A percentile compares a stretch with the other conserved stretches of the same genome.
Evolutionary conservation across 2,797 vertebrate genomes (phyloP).

Genomic region (Geotrypetes seraphini): DNA sequence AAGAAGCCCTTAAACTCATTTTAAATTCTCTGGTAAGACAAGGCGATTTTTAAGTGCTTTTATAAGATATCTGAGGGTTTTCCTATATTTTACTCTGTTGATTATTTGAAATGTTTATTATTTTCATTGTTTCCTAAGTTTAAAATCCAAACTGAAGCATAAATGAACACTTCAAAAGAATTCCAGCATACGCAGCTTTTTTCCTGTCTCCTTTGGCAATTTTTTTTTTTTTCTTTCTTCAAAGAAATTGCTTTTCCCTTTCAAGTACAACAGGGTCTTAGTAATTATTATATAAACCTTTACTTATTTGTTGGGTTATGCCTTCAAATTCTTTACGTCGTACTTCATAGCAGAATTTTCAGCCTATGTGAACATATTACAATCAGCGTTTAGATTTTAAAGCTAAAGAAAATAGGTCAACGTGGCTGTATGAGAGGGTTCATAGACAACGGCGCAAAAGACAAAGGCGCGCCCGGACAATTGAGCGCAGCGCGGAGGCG

Average conservation of each 20-base stretch:
- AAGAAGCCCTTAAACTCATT: conserved; percentile 4
- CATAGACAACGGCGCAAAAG: no score
- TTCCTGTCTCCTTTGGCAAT: conserved; percentile 4
- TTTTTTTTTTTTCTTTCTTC: background rate
- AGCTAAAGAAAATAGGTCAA: no score
- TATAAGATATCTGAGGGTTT: no score
- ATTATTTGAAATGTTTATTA: background rate
- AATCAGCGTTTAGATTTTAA: no score
- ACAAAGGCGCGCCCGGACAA: no score
- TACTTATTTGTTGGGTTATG: background rate
- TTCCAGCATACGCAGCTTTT: background rate
- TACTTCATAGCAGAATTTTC: background rate
- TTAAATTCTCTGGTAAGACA: no score
- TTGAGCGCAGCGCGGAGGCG: no score
- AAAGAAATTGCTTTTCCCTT: no score
- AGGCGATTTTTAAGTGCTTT: background rate
- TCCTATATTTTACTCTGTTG: background rate
- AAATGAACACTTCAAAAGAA: conserved; percentile 1
- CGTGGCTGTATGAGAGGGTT: no score
- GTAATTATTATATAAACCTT: background rate
- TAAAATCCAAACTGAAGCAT: background rate
- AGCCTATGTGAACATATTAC: no score
- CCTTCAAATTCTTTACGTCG: background rate
- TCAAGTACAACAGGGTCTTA: no score
- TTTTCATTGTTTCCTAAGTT: no score